phyloP scores from a whole-genome alignment of 1,140 invertebrate genomes.

The Saccostrea glomerata region DNA sequence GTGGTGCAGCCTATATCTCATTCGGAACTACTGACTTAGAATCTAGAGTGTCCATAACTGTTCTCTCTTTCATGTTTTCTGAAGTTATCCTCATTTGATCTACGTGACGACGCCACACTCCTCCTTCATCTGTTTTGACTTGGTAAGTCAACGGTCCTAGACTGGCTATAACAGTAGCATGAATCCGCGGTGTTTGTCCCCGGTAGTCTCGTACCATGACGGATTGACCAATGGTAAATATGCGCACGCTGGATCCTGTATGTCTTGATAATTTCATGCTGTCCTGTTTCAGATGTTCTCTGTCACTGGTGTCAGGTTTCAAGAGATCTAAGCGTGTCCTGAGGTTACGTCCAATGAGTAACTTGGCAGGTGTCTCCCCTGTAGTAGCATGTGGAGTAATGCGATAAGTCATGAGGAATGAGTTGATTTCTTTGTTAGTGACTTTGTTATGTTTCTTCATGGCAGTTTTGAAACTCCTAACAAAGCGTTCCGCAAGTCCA shows the following conservation, averaged over 20 bases:
- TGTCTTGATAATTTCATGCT: not conserved
- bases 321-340: constrained; percentile 35
- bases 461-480: constrained; percentile 56
- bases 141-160: constrained; percentile 41
- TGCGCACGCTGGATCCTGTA: not conserved
- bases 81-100: constrained; percentile 32
- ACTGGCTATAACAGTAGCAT: not conserved
- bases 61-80: not conserved
- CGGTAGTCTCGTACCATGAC: not conserved
- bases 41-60: not conserved
- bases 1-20: not conserved
- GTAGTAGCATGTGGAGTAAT: constrained; percentile 55
- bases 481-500: constrained; percentile 67
- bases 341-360: constrained; percentile 43
- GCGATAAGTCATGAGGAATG: constrained; percentile 57
- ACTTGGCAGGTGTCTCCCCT: constrained; percentile 44
- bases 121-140: not conserved
- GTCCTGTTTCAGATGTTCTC: constrained; percentile 1
- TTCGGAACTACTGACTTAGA: not conserved
- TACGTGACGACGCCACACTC: constrained; percentile 35
- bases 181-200: not conserved
- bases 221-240: not conserved
- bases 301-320: constrained; percentile 28
- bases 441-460: constrained; percentile 34
- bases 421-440: constrained; percentile 5